Conservation (phyloP, 2,888 invertebrate species). For the Melolontha melolontha region DNA sequence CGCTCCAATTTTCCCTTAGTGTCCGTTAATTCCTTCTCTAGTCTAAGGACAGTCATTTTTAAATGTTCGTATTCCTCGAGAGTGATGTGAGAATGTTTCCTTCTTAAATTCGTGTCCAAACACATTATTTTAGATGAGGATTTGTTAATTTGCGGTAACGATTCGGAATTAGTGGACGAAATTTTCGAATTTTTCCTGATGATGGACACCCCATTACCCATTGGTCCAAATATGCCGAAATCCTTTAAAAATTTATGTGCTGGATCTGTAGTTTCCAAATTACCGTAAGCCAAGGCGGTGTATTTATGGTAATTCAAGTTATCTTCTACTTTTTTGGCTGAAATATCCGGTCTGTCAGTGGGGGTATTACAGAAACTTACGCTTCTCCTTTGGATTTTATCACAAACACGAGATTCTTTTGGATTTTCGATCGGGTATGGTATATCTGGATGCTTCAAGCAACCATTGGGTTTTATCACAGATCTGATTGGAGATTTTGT, state of each 20-base stretch:
- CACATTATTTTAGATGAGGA: slow-evolving; percentile 49
- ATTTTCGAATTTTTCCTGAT: slow-evolving; percentile 54
- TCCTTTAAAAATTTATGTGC: slow-evolving; percentile 62
- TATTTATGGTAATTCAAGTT: slow-evolving; percentile 58
- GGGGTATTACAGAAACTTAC: slow-evolving; percentile 34
- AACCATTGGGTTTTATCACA: slow-evolving; percentile 47
- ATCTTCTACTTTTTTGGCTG: slow-evolving; percentile 47
- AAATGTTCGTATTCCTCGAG: slow-evolving; percentile 62
- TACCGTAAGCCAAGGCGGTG: slow-evolving; percentile 57
- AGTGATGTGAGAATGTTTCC: slow-evolving; percentile 45
- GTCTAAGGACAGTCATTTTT: slow-evolving; percentile 63
- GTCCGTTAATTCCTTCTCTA: slow-evolving; percentile 66
- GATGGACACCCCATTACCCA: slow-evolving; percentile 62
- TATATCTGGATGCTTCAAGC: slow-evolving; percentile 62
- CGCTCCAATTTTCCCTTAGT: slow-evolving; percentile 70
- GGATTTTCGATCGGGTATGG: slow-evolving; percentile 58
- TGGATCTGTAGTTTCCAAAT: slow-evolving; percentile 53
- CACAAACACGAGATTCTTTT: slow-evolving; percentile 48
- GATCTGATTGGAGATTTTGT: slow-evolving; percentile 24
- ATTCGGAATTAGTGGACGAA: slow-evolving; percentile 54
- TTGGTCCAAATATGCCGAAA: slow-evolving; percentile 61
- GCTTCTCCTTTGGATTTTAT: slow-evolving; percentile 46
- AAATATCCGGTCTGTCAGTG: slow-evolving; percentile 34
- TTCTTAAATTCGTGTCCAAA: slow-evolving; percentile 50
- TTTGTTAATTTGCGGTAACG: slow-evolving; percentile 14